phyloP scores from a whole-genome alignment of 2,888 invertebrate species.

The Lochmaea capreae region DNA sequence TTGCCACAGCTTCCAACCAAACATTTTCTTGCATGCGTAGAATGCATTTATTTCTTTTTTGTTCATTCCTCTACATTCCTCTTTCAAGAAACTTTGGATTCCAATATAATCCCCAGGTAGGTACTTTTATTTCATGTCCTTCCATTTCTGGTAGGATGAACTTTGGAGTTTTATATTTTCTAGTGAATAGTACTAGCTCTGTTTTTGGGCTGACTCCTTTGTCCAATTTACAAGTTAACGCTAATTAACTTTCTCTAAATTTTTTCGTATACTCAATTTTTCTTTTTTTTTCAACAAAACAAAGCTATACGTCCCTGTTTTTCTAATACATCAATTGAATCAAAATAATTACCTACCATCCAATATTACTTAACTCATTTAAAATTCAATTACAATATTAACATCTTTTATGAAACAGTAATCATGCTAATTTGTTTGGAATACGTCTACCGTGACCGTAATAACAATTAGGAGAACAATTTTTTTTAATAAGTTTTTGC shows the following conservation, averaged over 20 bases:
- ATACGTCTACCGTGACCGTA: constrained; percentile 7
- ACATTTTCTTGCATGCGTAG: no score
- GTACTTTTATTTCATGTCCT: no score
- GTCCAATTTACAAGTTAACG: no score
- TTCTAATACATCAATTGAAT: background rate
- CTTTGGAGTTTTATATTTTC: no score
- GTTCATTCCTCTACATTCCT: no score
- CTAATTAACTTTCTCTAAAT: background rate
- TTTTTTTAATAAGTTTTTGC: background rate
- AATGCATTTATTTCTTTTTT: no score
- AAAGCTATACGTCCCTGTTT: background rate
- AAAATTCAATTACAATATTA: constrained; percentile 31
- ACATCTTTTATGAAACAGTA: constrained; percentile 19
- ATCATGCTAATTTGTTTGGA: constrained; percentile 11
- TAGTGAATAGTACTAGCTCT: no score
- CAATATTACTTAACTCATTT: constrained; percentile 28
- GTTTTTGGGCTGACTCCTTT: no score
- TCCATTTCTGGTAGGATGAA: no score
- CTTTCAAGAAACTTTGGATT: no score
- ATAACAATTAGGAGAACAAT: background rate
- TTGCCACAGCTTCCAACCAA: no score
- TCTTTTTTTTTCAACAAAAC: background rate
- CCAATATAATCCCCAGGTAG: no score
- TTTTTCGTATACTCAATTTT: background rate
- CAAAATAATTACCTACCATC: constrained; percentile 21